These are phyloP conservation scores for Campoplex nolae DNA, from an alignment of 2,888 invertebrate genomes.

Conservation along the genomic window DNA sequence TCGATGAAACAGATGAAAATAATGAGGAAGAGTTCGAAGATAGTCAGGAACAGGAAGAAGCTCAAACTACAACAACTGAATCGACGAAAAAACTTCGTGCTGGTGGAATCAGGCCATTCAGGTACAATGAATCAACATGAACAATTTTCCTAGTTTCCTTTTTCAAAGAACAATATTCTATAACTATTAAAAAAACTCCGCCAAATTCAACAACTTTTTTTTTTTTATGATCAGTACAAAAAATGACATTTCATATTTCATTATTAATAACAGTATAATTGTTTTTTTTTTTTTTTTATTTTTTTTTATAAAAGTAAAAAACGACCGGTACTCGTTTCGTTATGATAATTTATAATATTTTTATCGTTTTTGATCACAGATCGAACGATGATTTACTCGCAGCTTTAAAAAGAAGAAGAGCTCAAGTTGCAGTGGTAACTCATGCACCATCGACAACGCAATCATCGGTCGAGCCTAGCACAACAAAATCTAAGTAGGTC, in stretches of 20 bases:
- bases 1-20: constrained; percentile 83
- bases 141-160: background rate
- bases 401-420: constrained; percentile 90
- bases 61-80: constrained; percentile 88
- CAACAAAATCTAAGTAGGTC: constrained; percentile 75
- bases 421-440: constrained; percentile 88
- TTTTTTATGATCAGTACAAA: no score
- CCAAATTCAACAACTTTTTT: no score
- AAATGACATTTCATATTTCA: no score
- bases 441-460: constrained; percentile 73
- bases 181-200: background rate
- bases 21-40: constrained; percentile 86
- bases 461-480: constrained; percentile 73
- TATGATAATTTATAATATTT: background rate
- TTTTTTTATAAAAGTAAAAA: no score
- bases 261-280: no score
- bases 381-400: constrained; percentile 92
- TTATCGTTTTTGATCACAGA: constrained; percentile 77
- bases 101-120: constrained; percentile 90
- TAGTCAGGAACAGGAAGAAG: constrained; percentile 86
- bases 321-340: background rate
- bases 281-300: no score
- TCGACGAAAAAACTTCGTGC: constrained; percentile 88
- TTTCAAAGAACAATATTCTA: background rate
- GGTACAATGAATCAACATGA: constrained; percentile 65